Evolutionary conservation across 2,888 invertebrate species (phyloP).

Genomic region (Hofmannophila pseudospretella): DNA sequence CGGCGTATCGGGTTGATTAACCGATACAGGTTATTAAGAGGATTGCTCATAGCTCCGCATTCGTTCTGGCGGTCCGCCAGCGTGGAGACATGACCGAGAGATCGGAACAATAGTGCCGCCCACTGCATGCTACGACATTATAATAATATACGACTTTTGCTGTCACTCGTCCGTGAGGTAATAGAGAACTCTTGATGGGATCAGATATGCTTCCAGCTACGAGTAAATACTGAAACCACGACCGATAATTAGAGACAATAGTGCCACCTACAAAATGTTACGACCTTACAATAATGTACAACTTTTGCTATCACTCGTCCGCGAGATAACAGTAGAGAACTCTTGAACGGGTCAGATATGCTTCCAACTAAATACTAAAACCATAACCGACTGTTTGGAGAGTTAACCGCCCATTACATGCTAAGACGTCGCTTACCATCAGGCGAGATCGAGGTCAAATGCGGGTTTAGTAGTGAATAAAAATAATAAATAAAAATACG

Average conservation of each 20-base stretch:
- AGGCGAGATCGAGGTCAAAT: too few species aligned
- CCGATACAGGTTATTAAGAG: conserved; percentile 67
- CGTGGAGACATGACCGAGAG: conserved; percentile 31
- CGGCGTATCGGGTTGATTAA: conserved; percentile 64
- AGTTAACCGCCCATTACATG: too few species aligned
- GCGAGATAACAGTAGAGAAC: conserved; percentile 5
- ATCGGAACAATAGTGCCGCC: conserved; percentile 27
- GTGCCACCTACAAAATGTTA: conserved; percentile 11
- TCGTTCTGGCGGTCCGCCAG: conserved; percentile 61
- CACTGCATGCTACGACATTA: conserved; percentile 5
- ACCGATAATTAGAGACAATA: conserved; percentile 28
- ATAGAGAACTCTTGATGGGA: conserved; percentile 1
- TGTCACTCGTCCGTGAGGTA: conserved; percentile 7
- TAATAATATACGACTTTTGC: conserved; percentile 7
- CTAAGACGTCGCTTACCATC: too few species aligned
- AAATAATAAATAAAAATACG: too few species aligned
- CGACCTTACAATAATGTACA: conserved; percentile 7
- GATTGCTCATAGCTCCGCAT: conserved; percentile 63
- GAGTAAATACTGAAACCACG: conserved; percentile 39
- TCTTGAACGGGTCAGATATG: neutral
- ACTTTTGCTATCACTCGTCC: conserved; percentile 6
- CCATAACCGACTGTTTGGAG: too few species aligned
- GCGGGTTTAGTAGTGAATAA: too few species aligned
- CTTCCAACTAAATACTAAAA: too few species aligned
- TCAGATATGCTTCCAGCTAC: too few species aligned